A percentile compares a stretch with the other conserved stretches of the same genome.
These are phyloP conservation scores for Hydractinia echinata DNA, from an alignment of 30 jellyfish, hydroid and myxozoan genomes.

Conservation along the genomic window DNA sequence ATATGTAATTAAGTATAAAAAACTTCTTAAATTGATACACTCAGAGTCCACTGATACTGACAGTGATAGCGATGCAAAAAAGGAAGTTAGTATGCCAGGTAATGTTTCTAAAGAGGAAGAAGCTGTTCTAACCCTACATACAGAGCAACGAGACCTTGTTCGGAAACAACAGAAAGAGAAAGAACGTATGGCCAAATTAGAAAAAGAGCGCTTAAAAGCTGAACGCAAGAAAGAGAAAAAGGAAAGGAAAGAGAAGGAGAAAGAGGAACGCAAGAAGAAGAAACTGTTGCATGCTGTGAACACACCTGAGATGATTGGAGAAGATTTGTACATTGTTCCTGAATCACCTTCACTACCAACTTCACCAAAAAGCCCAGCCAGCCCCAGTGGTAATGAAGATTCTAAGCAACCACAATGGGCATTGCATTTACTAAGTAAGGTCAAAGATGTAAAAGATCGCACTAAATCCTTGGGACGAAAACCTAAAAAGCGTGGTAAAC, in stretches of 20 bases:
- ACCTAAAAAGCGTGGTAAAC: constrained; percentile 10
- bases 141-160: constrained; percentile 25
- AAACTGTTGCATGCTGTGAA: neutral
- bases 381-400: neutral
- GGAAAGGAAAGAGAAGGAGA: constrained; percentile 29
- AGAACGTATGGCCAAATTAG: constrained; percentile 27
- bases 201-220: constrained; percentile 37
- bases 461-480: constrained; percentile 16
- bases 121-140: neutral
- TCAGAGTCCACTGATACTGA: constrained; percentile 10
- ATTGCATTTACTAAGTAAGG: neutral
- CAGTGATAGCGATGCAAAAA: neutral
- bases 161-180: constrained; percentile 18
- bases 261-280: constrained; percentile 34
- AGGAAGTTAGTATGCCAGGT: neutral
- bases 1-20: constrained; percentile 6
- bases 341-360: constrained; percentile 1
- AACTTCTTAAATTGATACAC: constrained; percentile 11
- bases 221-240: constrained; percentile 24
- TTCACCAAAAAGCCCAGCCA: neutral
- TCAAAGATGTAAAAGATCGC: constrained; percentile 37
- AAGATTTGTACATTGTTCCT: constrained; percentile 35
- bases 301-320: constrained; percentile 20
- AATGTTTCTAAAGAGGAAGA: neutral
- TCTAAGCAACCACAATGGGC: constrained; percentile 37